A percentile compares a stretch with the other conserved stretches of the same genome.
phyloP scores from a whole-genome alignment of 2,113 vertebrate genomes.

The Eulacestoma nigropectus region DNA sequence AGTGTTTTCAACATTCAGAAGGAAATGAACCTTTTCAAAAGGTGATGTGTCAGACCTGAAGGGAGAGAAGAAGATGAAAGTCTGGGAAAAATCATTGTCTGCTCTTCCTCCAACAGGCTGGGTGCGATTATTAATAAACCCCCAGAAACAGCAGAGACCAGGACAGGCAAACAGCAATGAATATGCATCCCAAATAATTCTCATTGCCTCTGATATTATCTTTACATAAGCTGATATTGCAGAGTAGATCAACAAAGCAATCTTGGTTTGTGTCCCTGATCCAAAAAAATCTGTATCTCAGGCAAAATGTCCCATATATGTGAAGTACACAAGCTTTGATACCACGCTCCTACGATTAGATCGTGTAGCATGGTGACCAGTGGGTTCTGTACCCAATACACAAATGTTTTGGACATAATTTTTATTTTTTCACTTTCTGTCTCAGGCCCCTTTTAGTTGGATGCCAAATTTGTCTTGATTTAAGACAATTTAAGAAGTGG shows the following conservation, averaged over 20 bases:
- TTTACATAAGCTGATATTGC: background rate
- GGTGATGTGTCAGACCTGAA: background rate
- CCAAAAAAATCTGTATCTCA: background rate
- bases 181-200: background rate
- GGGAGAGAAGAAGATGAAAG: background rate
- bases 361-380: background rate
- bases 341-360: background rate
- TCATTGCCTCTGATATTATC: background rate
- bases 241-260: background rate
- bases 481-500: background rate
- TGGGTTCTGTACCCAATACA: background rate
- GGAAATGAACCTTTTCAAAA: background rate
- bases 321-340: background rate
- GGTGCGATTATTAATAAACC: background rate
- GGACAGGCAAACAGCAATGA: background rate
- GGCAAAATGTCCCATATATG: background rate
- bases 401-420: background rate
- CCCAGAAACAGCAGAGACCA: background rate
- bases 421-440: background rate
- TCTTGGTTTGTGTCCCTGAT: background rate
- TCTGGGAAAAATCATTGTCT: background rate
- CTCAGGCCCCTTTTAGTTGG: background rate
- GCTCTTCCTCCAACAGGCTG: background rate
- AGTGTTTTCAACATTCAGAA: background rate
- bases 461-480: too few relatives aligned